phyloP scores from a whole-genome alignment of 2,888 invertebrate species.

The Netelia virgata region DNA sequence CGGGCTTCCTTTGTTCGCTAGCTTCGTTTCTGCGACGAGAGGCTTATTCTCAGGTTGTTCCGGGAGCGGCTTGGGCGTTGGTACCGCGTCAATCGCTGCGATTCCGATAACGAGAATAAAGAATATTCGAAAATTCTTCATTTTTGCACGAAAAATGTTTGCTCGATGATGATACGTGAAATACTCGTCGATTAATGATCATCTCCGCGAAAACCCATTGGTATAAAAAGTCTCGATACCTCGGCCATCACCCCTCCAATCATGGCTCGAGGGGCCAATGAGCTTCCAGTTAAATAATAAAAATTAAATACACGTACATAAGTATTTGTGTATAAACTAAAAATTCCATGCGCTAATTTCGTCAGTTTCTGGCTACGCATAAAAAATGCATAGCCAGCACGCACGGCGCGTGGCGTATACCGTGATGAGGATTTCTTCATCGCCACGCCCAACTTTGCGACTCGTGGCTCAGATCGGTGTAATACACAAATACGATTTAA shows the following conservation, averaged over 20 bases:
- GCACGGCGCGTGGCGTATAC: neutral
- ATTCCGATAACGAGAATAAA: constrained; percentile 54
- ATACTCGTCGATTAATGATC: constrained; percentile 20
- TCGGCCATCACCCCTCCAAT: constrained; percentile 5
- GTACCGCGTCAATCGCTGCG: constrained; percentile 63
- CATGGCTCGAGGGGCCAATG: neutral
- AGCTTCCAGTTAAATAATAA: neutral
- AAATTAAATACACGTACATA: neutral
- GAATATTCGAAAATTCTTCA: constrained; percentile 35
- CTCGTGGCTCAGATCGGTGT: neutral
- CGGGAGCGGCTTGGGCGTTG: constrained; percentile 38
- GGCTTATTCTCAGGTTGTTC: constrained; percentile 18
- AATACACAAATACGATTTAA: neutral
- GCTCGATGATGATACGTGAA: constrained; percentile 9
- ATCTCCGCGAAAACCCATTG: neutral
- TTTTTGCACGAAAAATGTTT: neutral
- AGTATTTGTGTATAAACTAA: neutral
- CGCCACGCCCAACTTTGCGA: neutral
- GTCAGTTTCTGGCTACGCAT: constrained; percentile 44
- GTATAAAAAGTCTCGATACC: constrained; percentile 24
- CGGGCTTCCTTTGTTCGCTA: neutral
- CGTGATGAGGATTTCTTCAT: neutral
- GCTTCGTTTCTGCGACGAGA: constrained; percentile 35
- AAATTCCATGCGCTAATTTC: constrained; percentile 13
- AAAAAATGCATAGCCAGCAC: constrained; percentile 58